Conservation (phyloP, 2,888 invertebrate species). For the Aporophyla lueneburgensis region DNA sequence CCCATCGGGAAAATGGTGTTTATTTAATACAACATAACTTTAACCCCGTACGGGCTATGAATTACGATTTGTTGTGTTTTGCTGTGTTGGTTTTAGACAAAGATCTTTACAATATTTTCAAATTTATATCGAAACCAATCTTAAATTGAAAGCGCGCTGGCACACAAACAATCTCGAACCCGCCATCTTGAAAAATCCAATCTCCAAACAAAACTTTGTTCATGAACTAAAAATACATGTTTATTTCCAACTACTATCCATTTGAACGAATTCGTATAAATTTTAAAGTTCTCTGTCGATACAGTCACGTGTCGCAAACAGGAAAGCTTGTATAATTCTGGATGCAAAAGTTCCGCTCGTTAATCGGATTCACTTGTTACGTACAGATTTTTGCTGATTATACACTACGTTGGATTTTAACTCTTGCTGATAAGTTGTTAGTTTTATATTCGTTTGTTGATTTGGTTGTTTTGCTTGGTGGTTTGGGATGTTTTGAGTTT, state of each 20-base stretch:
- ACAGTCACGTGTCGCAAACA: conserved; percentile 59
- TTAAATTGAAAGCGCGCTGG: conserved; percentile 5
- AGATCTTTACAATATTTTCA: background rate
- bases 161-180: conserved; percentile 22
- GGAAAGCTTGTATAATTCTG: conserved; percentile 63
- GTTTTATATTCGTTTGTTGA: conserved; percentile 14
- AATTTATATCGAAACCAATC: background rate
- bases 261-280: conserved; percentile 48
- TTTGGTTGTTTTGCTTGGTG: background rate
- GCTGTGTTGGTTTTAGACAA: background rate
- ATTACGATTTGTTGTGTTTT: background rate
- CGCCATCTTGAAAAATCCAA: conserved; percentile 35
- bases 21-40: background rate
- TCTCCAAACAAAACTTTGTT: conserved; percentile 32
- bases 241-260: conserved; percentile 46
- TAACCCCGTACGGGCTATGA: background rate
- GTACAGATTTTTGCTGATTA: conserved; percentile 58
- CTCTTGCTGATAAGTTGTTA: conserved; percentile 21
- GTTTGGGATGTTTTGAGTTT: background rate
- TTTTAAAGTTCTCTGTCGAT: conserved; percentile 55
- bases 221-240: conserved; percentile 37
- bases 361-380: conserved; percentile 69
- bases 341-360: conserved; percentile 66
- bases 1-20: background rate
- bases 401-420: conserved; percentile 37